Evolutionary conservation across 2,797 vertebrate species (phyloP).

Genomic region (Sebastes paucispinis): DNA sequence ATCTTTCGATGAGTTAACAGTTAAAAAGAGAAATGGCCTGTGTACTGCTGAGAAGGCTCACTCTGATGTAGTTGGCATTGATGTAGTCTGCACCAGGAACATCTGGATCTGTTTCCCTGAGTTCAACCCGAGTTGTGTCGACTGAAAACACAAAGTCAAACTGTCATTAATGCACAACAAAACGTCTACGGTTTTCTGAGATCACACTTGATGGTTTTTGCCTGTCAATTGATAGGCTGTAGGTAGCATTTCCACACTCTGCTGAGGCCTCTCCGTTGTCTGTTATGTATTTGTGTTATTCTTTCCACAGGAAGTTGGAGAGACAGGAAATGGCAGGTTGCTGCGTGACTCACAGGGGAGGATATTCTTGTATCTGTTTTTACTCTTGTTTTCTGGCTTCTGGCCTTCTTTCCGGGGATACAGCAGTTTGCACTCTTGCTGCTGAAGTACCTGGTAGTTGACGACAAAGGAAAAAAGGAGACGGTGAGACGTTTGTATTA

Average conservation of each 20-base stretch:
- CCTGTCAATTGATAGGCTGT: constrained; percentile 2
- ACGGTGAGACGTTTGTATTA: neutral
- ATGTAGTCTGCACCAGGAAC: constrained; percentile 87
- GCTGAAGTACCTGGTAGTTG: constrained; percentile 86
- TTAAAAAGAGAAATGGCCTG: neutral
- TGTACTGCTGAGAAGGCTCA: constrained; percentile 53
- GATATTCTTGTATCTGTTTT: constrained; percentile 94
- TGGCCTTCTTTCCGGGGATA: constrained; percentile 92
- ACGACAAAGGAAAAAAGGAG: neutral
- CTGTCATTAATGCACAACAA: neutral
- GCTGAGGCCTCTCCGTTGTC: constrained; percentile 23
- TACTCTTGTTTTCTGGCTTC: constrained; percentile 88
- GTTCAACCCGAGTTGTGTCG: constrained; percentile 86
- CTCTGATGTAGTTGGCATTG: constrained; percentile 92
- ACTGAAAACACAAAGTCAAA: constrained; percentile 73
- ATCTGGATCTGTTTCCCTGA: constrained; percentile 80
- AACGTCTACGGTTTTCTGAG: neutral
- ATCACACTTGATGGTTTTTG: neutral
- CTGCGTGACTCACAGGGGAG: constrained; percentile 86
- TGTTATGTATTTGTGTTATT: constrained; percentile 59
- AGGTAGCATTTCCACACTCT: constrained; percentile 3
- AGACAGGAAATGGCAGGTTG: constrained; percentile 70
- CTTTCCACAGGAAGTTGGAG: constrained; percentile 79
- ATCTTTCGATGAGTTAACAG: neutral
- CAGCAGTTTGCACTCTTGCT: constrained; percentile 90